Evolutionary conservation across 2,797 vertebrate genomes (phyloP), one percentile per base, ranked within the genome.

Genomic region (Microctenopoma stevenorrisi): DNA sequence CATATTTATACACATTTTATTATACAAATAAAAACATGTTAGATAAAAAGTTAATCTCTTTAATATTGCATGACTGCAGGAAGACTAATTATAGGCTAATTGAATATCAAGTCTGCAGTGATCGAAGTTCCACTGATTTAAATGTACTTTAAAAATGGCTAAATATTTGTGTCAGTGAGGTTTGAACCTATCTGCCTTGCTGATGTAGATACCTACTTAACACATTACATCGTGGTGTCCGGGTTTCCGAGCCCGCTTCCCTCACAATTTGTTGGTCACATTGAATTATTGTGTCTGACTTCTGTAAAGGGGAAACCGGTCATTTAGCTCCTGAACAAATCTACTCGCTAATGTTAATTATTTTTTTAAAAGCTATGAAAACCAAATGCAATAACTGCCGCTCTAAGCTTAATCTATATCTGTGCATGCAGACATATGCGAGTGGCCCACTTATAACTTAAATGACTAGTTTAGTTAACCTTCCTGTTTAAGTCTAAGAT

Each of bases 401-500:
- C 50, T 42, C 63, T 48, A 11, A 59, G 38, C 64, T 57, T 76
- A 72, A 83, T 87, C 69, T 63, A 54, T 77, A 78, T 80, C 74
- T 48, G 61, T 61, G 69, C 35, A 84, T 2, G 35, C 72, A 78
- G 85, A 76, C 83, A 44, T 80, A 92, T 87, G 85, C 90, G 85
- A 91, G 87, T 94, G 84, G 87, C 86, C 85, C 94, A 94, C 79
- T 93, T 95, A 94, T 94, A 92, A 94, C 92, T 92, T 94, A 93
- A 93, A 95, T 94, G 89, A 93, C 91, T 94, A 92, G 89, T 94
- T 95, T 93, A 94, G 88, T 93, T 94, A 95, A 95, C 94, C 84
- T 92, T 91, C 89, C 84, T 85, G 89, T 89, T 93, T 87, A 94
- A 94, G 90, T 86, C 60, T 89, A 93, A 94, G 90, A 88, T 88